Base-by-base conservation (phyloP, 2,113 vertebrate genomes). In the Ranitomeya imitator region DNA sequence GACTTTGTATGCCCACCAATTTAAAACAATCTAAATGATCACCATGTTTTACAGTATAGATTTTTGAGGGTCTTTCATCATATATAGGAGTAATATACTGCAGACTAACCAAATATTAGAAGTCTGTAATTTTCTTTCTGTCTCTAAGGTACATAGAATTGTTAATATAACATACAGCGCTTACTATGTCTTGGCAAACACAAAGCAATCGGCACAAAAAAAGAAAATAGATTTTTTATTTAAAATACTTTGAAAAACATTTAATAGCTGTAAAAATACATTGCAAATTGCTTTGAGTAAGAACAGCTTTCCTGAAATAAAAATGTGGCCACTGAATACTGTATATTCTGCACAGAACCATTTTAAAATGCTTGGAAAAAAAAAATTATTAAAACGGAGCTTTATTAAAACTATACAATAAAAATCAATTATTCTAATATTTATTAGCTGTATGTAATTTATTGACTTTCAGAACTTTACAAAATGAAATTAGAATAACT, bases 281-380 rank as follows among this genome's bases (percentile, higher is more conserved):
- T 84, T 69, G 54, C 45, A 84, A 69, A 67, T 69, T 84, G 63
- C 63, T 67, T 69, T 84, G n/a, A 84, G 82, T 37, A 65, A 83
- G 52, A 83, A 45, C n/a, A 67, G 18, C 7, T 83, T 83, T 67
- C 31, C 26, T n/a, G 61, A 83, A 69, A 52, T 65, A 83, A 67
- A 65, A 65, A 8, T 83, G 82, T 83, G n/a, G 14, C 63, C 45
- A 45, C 7, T 55, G 45, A 45, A 4, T 45, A 45, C 37, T n/a
- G 69, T n/a, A 51, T 69, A 45, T 21, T 69, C 21, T 84, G 63
- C 16, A 54, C 31, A 63, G 9, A 18, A 83, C 59, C 7, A 51
- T 45, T 19, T 19, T 65, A n/a, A 13, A 12, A 6, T 54, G 51
- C 45, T 59, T 79, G 54, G 13, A 57, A 23, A 57, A 31, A 31